Evolutionary conservation across 2,113 vertebrate species (phyloP).

Genomic region (Uropsilus gracilis): DNA sequence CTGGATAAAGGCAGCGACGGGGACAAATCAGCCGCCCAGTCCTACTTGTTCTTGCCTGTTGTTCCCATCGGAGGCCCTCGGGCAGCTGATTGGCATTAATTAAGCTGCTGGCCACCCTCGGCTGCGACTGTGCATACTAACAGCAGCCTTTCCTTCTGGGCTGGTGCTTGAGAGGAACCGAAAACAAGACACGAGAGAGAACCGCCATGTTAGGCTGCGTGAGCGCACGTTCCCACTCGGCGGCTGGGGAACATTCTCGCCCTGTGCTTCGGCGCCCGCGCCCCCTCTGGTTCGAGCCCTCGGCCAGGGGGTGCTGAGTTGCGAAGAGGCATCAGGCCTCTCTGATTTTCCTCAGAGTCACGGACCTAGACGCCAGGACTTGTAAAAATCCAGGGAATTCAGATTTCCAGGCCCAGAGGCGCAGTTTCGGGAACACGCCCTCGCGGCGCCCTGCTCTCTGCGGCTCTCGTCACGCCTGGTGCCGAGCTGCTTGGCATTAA

Average conservation of each 20-base stretch:
- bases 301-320: background rate
- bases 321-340: background rate
- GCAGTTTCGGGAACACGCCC: background rate
- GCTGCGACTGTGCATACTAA: background rate
- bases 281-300: background rate
- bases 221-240: background rate
- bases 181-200: background rate
- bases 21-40: background rate
- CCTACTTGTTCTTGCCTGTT: background rate
- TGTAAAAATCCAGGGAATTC: background rate
- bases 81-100: slow-evolving; percentile 31
- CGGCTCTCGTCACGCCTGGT: background rate
- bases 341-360: background rate
- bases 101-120: slow-evolving; percentile 38
- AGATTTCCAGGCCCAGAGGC: background rate
- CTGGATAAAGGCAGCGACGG: slow-evolving; percentile 25
- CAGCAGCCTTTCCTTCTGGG: background rate
- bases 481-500: background rate
- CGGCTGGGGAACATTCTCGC: background rate
- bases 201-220: background rate
- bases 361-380: background rate
- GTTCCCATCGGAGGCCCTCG: background rate
- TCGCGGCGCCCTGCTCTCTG: background rate
- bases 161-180: background rate
- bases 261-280: background rate